phyloP scores from a whole-genome alignment of 2,888 invertebrate genomes.

The Endotricha flammealis region DNA sequence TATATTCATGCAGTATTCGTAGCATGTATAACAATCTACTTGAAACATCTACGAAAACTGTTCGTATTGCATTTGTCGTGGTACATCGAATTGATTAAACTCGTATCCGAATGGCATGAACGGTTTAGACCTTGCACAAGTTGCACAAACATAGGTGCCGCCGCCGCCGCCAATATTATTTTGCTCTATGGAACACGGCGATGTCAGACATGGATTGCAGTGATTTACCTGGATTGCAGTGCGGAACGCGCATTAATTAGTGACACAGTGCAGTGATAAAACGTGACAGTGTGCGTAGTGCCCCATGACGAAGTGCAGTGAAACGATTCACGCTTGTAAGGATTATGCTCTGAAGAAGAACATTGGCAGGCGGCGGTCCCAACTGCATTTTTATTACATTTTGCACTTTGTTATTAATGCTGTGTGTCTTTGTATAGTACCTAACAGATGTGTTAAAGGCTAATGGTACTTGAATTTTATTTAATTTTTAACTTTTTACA shows the following conservation, averaged over 20 bases:
- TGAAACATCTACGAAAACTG: slow-evolving; percentile 13
- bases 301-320: slow-evolving; percentile 56
- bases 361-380: slow-evolving; percentile 71
- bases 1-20: not conserved
- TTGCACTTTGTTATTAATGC: slow-evolving; percentile 64
- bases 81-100: slow-evolving; percentile 21
- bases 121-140: slow-evolving; percentile 45
- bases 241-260: slow-evolving; percentile 53
- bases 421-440: slow-evolving; percentile 37
- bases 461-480: no score
- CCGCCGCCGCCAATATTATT: slow-evolving; percentile 69
- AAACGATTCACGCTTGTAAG: slow-evolving; percentile 25
- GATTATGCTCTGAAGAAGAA: slow-evolving; percentile 19
- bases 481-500: no score
- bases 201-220: slow-evolving; percentile 62
- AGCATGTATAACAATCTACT: slow-evolving; percentile 1
- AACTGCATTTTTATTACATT: slow-evolving; percentile 33
- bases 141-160: slow-evolving; percentile 53
- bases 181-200: slow-evolving; percentile 7
- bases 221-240: slow-evolving; percentile 74
- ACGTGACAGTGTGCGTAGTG: slow-evolving; percentile 55
- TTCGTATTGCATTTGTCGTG: slow-evolving; percentile 36
- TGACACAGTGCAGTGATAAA: slow-evolving; percentile 64
- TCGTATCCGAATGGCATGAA: slow-evolving; percentile 30
- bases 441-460: slow-evolving; percentile 5